phyloP scores from a whole-genome alignment of 2,797 vertebrate genomes.

The Acropternis orthonyx region DNA sequence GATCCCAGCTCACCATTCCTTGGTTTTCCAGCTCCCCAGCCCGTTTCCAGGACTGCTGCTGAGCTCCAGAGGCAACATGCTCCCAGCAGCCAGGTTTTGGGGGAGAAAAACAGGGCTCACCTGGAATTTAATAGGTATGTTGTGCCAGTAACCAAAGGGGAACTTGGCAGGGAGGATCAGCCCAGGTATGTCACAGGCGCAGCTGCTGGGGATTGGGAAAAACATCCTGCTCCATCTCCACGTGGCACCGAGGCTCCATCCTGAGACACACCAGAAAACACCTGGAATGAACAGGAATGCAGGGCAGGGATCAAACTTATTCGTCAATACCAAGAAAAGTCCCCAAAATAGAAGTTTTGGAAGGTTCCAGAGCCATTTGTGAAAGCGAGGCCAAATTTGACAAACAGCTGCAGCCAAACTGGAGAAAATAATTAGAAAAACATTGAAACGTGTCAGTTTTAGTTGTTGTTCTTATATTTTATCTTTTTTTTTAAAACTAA shows the following conservation, averaged over 20 bases:
- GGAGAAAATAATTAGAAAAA: slow-evolving; percentile 65
- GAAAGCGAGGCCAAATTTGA: slow-evolving; percentile 27
- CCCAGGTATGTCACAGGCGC: not conserved
- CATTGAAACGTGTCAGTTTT: slow-evolving; percentile 34
- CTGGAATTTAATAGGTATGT: not conserved
- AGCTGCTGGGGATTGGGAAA: not conserved
- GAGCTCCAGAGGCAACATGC: not conserved
- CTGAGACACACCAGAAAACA: not conserved
- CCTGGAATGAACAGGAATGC: not conserved
- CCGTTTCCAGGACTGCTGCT: not conserved
- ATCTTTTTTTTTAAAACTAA: not conserved
- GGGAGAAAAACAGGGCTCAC: not conserved
- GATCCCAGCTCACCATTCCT: not conserved
- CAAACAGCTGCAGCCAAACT: slow-evolving; percentile 12
- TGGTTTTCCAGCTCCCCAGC: not conserved
- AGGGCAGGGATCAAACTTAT: not conserved
- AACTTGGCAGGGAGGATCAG: not conserved
- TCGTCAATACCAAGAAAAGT: not conserved
- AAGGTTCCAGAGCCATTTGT: not conserved
- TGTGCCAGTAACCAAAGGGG: not conserved
- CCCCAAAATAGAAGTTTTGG: slow-evolving; percentile 2
- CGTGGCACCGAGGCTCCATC: not conserved
- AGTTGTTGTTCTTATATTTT: not conserved
- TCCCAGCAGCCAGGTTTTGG: not conserved
- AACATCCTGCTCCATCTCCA: not conserved